Conservation (phyloP, 2,113 vertebrate genomes). For the Uria aalge region DNA sequence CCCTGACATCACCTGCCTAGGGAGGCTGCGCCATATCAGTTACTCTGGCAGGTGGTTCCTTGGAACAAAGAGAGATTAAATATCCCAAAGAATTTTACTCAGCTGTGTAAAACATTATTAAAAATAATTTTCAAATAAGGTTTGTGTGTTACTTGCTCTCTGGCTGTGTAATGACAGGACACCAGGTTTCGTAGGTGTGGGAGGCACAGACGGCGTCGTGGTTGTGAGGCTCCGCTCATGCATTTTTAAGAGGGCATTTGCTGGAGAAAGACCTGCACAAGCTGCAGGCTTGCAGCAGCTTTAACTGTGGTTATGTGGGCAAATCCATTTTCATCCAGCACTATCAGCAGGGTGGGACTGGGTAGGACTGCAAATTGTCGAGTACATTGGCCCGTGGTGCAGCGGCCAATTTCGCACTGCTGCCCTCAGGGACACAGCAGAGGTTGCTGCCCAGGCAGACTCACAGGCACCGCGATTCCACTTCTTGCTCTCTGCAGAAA, state of each 20-base stretch:
- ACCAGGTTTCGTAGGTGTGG: fast-evolving
- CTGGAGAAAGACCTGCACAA: background rate
- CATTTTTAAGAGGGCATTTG: background rate
- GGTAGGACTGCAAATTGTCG: background rate
- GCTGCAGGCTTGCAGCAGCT: background rate
- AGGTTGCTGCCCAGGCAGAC: background rate
- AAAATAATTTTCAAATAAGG: background rate
- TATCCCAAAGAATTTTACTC: background rate
- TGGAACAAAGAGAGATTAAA: background rate
- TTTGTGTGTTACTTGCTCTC: background rate
- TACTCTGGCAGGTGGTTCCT: background rate
- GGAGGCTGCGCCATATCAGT: background rate
- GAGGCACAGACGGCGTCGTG: fast-evolving
- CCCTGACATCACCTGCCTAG: constrained; percentile 24
- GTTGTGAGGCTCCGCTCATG: background rate
- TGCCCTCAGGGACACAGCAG: background rate
- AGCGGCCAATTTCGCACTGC: background rate
- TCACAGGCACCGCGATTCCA: background rate
- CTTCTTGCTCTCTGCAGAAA: background rate
- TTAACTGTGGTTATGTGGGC: background rate
- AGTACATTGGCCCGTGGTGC: fast-evolving
- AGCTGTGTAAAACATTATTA: background rate
- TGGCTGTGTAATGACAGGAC: background rate
- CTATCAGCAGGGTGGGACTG: background rate
- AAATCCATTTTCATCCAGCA: background rate